phyloP scores from a whole-genome alignment of 2,797 vertebrate genomes.

The Thalassophryne amazonica region DNA sequence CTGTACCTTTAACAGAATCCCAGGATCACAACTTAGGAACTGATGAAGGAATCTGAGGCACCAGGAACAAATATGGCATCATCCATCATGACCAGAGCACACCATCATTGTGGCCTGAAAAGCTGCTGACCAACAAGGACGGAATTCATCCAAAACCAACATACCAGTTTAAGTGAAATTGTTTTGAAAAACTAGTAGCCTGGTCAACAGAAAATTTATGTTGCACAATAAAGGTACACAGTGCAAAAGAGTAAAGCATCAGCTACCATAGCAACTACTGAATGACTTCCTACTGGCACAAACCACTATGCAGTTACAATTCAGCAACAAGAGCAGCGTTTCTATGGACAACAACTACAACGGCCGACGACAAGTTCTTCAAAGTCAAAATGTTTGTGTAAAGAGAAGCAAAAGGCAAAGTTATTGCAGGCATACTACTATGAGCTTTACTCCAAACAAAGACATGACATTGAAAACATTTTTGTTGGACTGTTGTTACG shows the following conservation, averaged over 20 bases:
- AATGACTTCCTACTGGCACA: conserved; percentile 45
- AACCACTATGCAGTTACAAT: conserved; percentile 67
- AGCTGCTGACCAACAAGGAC: too few relatives aligned
- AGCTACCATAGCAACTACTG: conserved; percentile 47
- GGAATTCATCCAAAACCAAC: too few relatives aligned
- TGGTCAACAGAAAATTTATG: neutral
- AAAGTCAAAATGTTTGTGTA: conserved; percentile 26
- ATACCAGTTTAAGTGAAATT: too few relatives aligned
- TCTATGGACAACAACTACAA: conserved; percentile 6
- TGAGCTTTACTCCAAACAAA: neutral
- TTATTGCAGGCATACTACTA: neutral
- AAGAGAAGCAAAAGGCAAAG: neutral
- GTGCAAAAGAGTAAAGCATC: conserved; percentile 39
- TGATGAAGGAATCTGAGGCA: too few relatives aligned
- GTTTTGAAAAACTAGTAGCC: neutral
- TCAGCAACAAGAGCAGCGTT: conserved; percentile 49
- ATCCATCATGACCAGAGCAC: too few relatives aligned
- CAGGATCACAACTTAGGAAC: too few relatives aligned
- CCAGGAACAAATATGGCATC: too few relatives aligned
- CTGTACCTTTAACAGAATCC: too few relatives aligned
- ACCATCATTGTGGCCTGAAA: too few relatives aligned
- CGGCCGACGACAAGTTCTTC: conserved; percentile 14
- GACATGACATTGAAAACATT: too few relatives aligned
- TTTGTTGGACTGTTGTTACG: too few relatives aligned
- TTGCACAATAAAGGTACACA: conserved; percentile 6